phyloP scores from a whole-genome alignment of 1,140 invertebrate genomes.

The Drosophila tropicalis region DNA sequence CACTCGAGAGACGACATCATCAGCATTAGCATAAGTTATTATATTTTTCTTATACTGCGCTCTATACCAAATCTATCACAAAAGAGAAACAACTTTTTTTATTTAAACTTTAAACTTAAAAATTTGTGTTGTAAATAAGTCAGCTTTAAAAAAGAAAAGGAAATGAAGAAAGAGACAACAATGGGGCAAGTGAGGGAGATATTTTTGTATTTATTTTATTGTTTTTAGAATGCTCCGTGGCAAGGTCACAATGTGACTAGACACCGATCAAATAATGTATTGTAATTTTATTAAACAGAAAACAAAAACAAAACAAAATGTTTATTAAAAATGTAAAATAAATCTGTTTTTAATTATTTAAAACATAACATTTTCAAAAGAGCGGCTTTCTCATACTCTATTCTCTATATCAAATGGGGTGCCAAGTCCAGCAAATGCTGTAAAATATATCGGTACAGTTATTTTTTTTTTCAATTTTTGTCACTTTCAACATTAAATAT shows the following conservation, averaged over 20 bases:
- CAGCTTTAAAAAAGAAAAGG: conserved; percentile 60
- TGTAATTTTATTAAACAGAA: conserved; percentile 46
- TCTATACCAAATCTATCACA: conserved; percentile 81
- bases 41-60: conserved; percentile 68
- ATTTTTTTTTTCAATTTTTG: no score
- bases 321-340: conserved; percentile 1
- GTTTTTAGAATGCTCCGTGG: conserved; percentile 28
- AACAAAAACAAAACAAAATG: neutral
- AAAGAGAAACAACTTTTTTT: conserved; percentile 48
- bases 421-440: no score
- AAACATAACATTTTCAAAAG: neutral
- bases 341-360: conserved; percentile 3
- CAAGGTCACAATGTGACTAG: conserved; percentile 45
- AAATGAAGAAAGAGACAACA: neutral
- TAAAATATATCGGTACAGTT: no score
- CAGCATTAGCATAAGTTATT: conserved; percentile 48
- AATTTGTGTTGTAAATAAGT: conserved; percentile 64
- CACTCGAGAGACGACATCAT: conserved; percentile 41
- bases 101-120: conserved; percentile 47
- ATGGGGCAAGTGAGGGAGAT: neutral
- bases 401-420: neutral
- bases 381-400: neutral
- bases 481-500: no score
- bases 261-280: conserved; percentile 44
- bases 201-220: conserved; percentile 49